Conservation (phyloP, 2,113 vertebrate genomes). For the Siniperca knerii region DNA sequence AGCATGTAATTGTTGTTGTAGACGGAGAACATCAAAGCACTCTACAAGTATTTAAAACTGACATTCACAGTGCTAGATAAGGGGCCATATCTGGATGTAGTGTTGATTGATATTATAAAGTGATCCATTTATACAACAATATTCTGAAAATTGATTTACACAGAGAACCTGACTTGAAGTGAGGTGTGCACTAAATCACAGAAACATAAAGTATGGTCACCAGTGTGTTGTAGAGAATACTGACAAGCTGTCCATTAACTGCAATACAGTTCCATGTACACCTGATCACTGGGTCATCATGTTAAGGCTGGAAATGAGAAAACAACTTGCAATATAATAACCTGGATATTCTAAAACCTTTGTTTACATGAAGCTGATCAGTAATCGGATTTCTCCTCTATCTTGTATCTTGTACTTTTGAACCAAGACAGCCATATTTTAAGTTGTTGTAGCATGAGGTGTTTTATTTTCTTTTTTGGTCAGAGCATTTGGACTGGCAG, state of each 20-base stretch:
- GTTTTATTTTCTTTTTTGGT: neutral
- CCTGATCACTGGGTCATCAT: neutral
- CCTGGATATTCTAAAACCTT: neutral
- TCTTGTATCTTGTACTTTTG: neutral
- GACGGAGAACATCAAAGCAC: neutral
- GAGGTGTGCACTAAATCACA: neutral
- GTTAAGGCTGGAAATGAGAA: neutral
- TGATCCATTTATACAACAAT: neutral
- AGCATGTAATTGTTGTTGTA: neutral
- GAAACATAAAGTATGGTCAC: neutral
- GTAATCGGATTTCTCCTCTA: neutral
- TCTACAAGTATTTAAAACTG: neutral
- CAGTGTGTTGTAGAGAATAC: neutral
- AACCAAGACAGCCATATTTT: neutral
- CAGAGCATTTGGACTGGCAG: neutral
- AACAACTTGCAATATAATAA: neutral
- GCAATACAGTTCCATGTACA: too few relatives aligned
- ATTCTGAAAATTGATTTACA: neutral
- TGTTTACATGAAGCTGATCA: neutral
- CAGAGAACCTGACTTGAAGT: neutral
- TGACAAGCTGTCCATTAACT: neutral
- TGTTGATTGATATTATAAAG: neutral
- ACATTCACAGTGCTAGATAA: neutral
- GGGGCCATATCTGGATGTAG: neutral
- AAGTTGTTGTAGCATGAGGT: neutral